Evolutionary conservation across 2,888 invertebrate genomes (phyloP).

Genomic region (Torymus texanus): DNA sequence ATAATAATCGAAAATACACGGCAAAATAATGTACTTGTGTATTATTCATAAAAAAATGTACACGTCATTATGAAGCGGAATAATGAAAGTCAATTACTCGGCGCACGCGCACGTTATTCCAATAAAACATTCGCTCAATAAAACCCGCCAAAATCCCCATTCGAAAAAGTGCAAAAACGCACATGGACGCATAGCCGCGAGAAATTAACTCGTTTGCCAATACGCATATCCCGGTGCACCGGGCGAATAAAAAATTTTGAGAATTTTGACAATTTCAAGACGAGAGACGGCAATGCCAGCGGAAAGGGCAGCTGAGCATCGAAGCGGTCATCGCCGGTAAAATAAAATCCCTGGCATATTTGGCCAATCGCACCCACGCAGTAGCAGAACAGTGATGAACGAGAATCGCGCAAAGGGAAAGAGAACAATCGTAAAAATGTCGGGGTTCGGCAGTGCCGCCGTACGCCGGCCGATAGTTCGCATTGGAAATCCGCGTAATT

Average conservation of each 20-base stretch:
- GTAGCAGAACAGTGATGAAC: not conserved
- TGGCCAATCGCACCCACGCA: not conserved
- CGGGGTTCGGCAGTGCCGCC: conserved; percentile 32
- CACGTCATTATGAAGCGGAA: too few species aligned
- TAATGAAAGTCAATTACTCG: too few species aligned
- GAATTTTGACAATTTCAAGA: conserved; percentile 35
- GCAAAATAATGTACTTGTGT: too few species aligned
- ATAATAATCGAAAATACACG: too few species aligned
- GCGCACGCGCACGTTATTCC: too few species aligned
- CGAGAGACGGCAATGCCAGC: not conserved
- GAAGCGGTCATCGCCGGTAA: conserved; percentile 9
- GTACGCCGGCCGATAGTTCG: conserved; percentile 60
- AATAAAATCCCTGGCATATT: conserved; percentile 29
- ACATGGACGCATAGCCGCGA: too few species aligned
- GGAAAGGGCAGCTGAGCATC: not conserved
- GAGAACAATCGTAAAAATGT: conserved; percentile 52
- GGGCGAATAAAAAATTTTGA: not conserved
- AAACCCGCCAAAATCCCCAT: too few species aligned
- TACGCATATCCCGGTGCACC: too few species aligned
- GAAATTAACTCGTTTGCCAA: conserved; percentile 22
- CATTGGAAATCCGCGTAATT: conserved; percentile 74
- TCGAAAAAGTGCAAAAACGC: too few species aligned
- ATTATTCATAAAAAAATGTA: too few species aligned
- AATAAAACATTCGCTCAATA: too few species aligned
- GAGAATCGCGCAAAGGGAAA: not conserved